Conservation (phyloP, 2,797 vertebrate genomes). For the Philypnodon macrostomus region DNA sequence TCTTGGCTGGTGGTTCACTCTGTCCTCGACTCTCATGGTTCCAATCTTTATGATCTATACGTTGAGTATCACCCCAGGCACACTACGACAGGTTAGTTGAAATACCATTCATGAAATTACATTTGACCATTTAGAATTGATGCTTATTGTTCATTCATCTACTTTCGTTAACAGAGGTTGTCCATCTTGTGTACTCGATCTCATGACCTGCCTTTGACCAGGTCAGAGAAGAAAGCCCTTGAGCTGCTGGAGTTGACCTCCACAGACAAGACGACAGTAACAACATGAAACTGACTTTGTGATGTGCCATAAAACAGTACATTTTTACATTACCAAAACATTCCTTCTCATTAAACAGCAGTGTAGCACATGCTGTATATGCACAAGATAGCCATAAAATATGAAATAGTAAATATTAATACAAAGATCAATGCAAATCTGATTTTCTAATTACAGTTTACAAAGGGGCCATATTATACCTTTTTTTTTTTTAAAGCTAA, state of each 20-base stretch:
- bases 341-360: neutral
- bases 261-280: neutral
- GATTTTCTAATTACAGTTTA: no score
- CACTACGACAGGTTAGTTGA: slow-evolving; percentile 65
- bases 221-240: slow-evolving; percentile 47
- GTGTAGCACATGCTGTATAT: neutral
- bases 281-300: neutral
- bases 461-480: no score
- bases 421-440: no score
- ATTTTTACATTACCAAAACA: neutral
- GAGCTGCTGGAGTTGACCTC: slow-evolving; percentile 27
- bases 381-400: no score
- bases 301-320: slow-evolving; percentile 3
- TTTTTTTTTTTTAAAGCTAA: neutral
- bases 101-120: neutral
- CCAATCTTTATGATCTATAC: slow-evolving; percentile 76
- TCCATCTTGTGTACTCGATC: slow-evolving; percentile 68
- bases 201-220: slow-evolving; percentile 56
- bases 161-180: slow-evolving; percentile 64
- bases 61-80: slow-evolving; percentile 66
- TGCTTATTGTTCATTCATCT: neutral
- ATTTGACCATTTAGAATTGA: no score
- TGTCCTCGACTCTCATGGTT: slow-evolving; percentile 78
- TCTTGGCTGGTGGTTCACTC: slow-evolving; percentile 79
- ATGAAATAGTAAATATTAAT: no score